Conservation (phyloP, 2,797 vertebrate species). For the Schizopygopsis malacanthus region DNA sequence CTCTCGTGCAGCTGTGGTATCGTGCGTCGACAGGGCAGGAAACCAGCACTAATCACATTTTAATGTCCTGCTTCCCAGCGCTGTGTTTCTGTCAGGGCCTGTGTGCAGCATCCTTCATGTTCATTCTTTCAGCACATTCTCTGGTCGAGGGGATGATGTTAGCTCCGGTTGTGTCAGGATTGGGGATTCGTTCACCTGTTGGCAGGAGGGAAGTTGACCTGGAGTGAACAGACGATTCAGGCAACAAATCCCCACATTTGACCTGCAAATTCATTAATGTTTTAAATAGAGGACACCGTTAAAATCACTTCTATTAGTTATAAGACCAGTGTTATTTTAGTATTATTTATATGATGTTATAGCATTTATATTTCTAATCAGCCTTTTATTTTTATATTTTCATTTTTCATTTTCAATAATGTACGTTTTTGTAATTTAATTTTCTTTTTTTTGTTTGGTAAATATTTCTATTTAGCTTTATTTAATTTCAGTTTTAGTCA, state of each 20-base stretch:
- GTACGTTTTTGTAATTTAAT: neutral
- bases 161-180: slow-evolving; percentile 12
- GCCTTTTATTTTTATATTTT: neutral
- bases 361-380: neutral
- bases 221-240: neutral
- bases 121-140: neutral
- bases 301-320: neutral
- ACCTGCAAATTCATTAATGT: neutral
- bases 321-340: neutral
- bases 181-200: slow-evolving; percentile 11
- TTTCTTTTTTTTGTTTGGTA: neutral
- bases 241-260: neutral
- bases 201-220: neutral
- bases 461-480: neutral
- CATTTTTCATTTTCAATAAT: neutral
- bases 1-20: neutral
- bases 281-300: neutral
- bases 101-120: slow-evolving; percentile 6
- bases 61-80: slow-evolving; percentile 23
- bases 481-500: neutral
- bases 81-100: slow-evolving; percentile 25
- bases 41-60: slow-evolving; percentile 26
- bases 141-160: neutral
- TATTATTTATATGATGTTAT: neutral
- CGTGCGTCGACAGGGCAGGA: slow-evolving; percentile 5